Base-by-base conservation (phyloP, 1,140 invertebrate genomes). In the Vanessa tameamea region DNA sequence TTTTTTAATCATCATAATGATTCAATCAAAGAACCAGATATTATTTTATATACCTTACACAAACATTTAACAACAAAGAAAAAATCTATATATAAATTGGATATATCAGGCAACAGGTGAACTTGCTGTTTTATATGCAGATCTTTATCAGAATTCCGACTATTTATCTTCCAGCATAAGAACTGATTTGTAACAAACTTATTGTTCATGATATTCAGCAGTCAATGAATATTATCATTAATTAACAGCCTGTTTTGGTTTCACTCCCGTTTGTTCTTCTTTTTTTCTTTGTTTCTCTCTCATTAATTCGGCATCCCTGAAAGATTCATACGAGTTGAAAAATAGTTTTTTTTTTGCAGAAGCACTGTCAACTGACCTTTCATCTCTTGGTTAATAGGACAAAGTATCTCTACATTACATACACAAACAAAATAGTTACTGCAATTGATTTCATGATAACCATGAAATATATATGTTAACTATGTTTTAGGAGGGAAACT, bases 251-350 rank as follows among this genome's bases (percentile, higher is more conserved):
- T 91, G 82, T 72, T 90, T 87, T 69, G 81, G 79, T 69, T 74
- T 72, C 53, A 78, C 80, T 57, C 84, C 83, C 76, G 81, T 82
- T 75, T 93, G 88, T 81, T 94, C 94, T 77, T 95, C 94, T 82
- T 95, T 95, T 87, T 94, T 95, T 82, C 93, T 92, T 92, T 97
- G 96, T 91, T 97, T 97, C 84, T 96, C 95, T 84, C 96, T 91
- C 96, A 97, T 97, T 78, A 96, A 78, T 84, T 97, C 96, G 47
- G 96, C 96, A 94, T 97, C 96, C 83, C 96, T 97, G 82, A 66
- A 93, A 93, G 76, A 78, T 79, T 74, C 47, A 61, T 68, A 55
- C 37, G 26, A 14, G 12, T 16, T 55, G 7, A 1, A 55, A 55
- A 15, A 55, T 8, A 55, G 7, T 55, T 43, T 43, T 43, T 9